These are phyloP conservation scores for Idaea biselata DNA, from an alignment of 2,888 invertebrate genomes.

Conservation along the genomic window DNA sequence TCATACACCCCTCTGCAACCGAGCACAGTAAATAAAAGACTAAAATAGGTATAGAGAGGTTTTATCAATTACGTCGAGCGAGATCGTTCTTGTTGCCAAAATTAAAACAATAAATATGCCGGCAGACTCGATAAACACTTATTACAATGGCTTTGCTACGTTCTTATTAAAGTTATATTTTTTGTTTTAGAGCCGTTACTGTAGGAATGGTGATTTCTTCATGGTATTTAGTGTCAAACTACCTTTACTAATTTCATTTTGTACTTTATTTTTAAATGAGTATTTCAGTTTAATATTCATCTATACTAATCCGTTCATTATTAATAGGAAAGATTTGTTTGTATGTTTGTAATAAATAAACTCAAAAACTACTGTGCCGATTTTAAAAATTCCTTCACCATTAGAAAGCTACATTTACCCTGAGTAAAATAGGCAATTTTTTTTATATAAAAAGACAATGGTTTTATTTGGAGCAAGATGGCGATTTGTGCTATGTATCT, in stretches of 20 bases:
- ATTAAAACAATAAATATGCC: background rate
- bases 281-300: no score
- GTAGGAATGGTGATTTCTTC: background rate
- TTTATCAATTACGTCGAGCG: conserved; percentile 3
- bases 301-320: no score
- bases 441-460: no score
- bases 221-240: background rate
- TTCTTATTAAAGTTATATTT: background rate
- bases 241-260: background rate
- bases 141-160: background rate
- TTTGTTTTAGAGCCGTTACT: background rate
- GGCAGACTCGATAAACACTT: background rate
- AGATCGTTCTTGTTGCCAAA: background rate
- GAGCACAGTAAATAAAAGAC: conserved; percentile 18
- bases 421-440: no score
- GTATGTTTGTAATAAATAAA: no score
- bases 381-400: no score
- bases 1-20: conserved; percentile 29
- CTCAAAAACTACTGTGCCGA: no score
- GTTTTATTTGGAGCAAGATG: no score
- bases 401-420: no score
- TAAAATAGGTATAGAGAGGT: conserved; percentile 17
- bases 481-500: no score
- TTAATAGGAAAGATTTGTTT: no score
- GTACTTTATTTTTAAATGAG: background rate